These are phyloP conservation scores for Gymnobelideus leadbeateri DNA, from an alignment of 2,113 vertebrate species.

Conservation along the genomic window DNA sequence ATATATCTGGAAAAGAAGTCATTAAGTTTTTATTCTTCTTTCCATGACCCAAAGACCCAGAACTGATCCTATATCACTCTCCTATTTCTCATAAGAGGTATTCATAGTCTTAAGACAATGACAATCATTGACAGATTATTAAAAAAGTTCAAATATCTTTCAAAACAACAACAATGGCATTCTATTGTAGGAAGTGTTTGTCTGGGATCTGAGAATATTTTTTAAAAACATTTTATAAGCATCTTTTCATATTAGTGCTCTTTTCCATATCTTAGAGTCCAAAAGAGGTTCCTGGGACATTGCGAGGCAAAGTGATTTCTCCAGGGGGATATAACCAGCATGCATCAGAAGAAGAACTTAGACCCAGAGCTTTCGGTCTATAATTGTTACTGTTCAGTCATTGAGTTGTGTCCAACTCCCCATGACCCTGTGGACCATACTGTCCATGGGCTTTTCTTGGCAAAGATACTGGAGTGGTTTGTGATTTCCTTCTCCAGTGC, in stretches of 20 bases:
- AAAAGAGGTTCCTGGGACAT: neutral
- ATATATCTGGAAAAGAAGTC: neutral
- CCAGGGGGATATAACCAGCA: neutral
- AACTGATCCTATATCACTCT: neutral
- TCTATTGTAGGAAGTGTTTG: neutral
- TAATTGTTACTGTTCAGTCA: neutral
- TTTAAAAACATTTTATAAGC: conserved; percentile 26
- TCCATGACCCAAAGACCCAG: neutral
- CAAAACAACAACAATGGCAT: neutral
- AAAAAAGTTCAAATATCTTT: conserved; percentile 27
- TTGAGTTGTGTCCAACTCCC: neutral
- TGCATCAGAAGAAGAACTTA: neutral
- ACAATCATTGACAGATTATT: neutral
- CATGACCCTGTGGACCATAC: neutral
- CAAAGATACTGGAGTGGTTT: neutral
- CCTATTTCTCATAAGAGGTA: neutral
- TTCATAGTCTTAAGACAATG: neutral
- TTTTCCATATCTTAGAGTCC: neutral
- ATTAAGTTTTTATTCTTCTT: neutral
- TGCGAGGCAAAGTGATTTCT: neutral
- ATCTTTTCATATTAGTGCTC: neutral
- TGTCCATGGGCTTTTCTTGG: neutral
- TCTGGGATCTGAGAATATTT: neutral
- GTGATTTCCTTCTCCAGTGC: conserved; percentile 24
- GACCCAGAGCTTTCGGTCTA: neutral